Conservation (phyloP, 1,140 invertebrate species). For the Acyrthosiphon pisum region DNA sequence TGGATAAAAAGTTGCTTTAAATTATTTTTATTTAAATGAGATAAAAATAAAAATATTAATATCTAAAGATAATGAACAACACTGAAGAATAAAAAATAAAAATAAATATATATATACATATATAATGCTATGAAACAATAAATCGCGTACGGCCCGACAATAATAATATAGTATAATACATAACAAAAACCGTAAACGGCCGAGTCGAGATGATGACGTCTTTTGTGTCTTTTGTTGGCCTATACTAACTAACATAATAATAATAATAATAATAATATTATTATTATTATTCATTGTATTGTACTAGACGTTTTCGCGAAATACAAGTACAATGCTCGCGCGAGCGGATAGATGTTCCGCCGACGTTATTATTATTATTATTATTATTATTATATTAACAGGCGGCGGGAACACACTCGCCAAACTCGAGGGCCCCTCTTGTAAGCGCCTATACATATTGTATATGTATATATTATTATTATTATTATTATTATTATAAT, state of each 20-base stretch:
- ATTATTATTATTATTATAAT: not conserved
- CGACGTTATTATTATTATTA: not conserved
- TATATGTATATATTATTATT: not conserved
- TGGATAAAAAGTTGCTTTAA: too few species aligned
- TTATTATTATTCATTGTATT: not conserved
- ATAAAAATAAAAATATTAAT: too few species aligned
- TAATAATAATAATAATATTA: not conserved
- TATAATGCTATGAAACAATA: not conserved
- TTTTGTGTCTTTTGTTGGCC: slow-evolving; percentile 6
- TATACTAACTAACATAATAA: not conserved
- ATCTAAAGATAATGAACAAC: too few species aligned
- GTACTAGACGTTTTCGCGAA: not conserved
- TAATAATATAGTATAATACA: not conserved
- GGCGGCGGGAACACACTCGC: not conserved
- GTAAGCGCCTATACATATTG: too few species aligned
- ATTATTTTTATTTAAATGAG: too few species aligned
- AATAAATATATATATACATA: not conserved
- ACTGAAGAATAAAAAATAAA: not conserved
- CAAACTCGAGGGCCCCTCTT: not conserved
- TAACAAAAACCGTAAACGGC: not conserved
- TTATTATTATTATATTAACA: not conserved
- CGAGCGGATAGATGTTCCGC: not conserved
- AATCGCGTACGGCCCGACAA: not conserved
- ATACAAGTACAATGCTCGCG: not conserved
- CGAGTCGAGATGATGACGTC: not conserved